Evolutionary conservation across 2,888 invertebrate species (phyloP).

Genomic region (Adineta ricciae): DNA sequence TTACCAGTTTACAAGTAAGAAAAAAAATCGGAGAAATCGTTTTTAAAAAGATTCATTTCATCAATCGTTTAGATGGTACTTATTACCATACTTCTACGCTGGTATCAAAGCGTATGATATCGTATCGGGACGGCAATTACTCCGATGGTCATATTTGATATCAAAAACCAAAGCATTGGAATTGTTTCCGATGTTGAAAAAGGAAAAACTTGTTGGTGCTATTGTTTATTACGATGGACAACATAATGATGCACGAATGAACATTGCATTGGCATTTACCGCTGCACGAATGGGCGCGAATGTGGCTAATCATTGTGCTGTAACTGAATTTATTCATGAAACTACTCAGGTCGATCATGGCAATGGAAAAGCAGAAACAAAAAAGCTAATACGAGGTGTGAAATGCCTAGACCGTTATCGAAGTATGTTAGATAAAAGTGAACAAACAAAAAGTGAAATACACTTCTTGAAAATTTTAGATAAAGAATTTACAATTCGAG

Average conservation of each 20-base stretch:
- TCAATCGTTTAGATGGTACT: conserved; percentile 72
- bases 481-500: conserved; percentile 54
- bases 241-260: conserved; percentile 98
- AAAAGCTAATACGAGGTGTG: conserved; percentile 45
- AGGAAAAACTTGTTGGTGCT: conserved; percentile 83
- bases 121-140: conserved; percentile 85
- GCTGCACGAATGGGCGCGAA: conserved; percentile 88
- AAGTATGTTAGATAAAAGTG: background rate
- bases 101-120: conserved; percentile 97
- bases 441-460: conserved; percentile 34
- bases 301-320: conserved; percentile 81
- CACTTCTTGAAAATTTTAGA: conserved; percentile 38
- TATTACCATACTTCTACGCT: conserved; percentile 94
- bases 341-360: conserved; percentile 22
- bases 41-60: background rate
- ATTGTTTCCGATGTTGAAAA: conserved; percentile 92
- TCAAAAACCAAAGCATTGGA: conserved; percentile 86
- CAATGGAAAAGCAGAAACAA: conserved; percentile 44
- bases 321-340: conserved; percentile 64
- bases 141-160: conserved; percentile 85
- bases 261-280: conserved; percentile 82
- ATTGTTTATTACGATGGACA: conserved; percentile 99
- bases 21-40: background rate
- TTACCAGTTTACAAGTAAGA: conserved; percentile 88
- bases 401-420: conserved; percentile 41